Base-by-base conservation (phyloP, 2,113 vertebrate genomes). In the Alouatta palliata region DNA sequence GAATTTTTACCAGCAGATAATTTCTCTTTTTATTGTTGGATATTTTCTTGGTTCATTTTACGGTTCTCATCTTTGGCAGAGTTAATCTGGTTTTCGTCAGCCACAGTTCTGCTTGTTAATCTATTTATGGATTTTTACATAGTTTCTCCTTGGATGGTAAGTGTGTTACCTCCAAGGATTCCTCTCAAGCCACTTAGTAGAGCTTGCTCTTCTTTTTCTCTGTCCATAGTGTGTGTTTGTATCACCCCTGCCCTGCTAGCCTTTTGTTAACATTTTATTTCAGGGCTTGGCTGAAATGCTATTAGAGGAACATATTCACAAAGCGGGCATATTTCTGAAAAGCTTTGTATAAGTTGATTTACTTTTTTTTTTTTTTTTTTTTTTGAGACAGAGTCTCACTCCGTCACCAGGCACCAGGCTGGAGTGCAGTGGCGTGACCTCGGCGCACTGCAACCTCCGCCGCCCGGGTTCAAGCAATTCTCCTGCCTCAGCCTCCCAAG, bases 31-130 rank as follows among this genome's bases (percentile, higher is more conserved):
- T 91, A 77, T 94, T 94, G 85, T 88, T 87, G 93, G 47, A 68
- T 88, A 80, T 90, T 96, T 98, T 92, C 85, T 88, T 95, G 97
- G 87, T 96, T 81, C 80, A 91, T 97, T 96, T 96, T 93, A 96
- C 13, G 79, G 93, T 82, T 97, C 66, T 97, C 88, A 80, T 96
- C 94, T 92, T 93, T 95, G 85, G 95, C 92, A 89, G 82, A 96
- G 90, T 56, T 97, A 96, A 98, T 97, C 90, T 97, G 97, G 76
- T 96, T 97, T 97, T 94, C 87, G 76, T 96, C 96, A 82, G 96
- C 96, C 87, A 90, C 96, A 96, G 95, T 96, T 97, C 96, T 94
- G 95, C 85, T 94, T 1, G 45, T 91, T 97, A 97, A 97, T 97
- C 95, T 85, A 37, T 58, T 97, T 96, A 97, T 49, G 68, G 90